Base-by-base conservation (phyloP, 2,113 vertebrate species). In the Murina feae region DNA sequence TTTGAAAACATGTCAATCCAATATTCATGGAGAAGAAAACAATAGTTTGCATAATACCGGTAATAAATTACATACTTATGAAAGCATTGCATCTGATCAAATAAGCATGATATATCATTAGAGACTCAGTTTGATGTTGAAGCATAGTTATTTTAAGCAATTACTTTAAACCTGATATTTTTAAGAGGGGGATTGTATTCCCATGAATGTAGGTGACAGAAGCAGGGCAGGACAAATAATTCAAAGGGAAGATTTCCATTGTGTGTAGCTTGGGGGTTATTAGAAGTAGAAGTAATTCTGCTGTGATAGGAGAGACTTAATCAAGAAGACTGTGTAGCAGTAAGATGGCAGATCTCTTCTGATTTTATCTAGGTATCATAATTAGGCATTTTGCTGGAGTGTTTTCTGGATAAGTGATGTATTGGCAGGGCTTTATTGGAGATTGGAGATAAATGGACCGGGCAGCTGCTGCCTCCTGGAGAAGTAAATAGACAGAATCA, bases 1-100 rank as follows among this genome's bases (percentile, higher is more conserved):
- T 96, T 97, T 97, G 76, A 96, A 97, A 97, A 96, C 93, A 95
- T 95, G 95, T 88, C 95, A 96, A 92, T 97, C 82, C 72, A 90
- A 69, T 76, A 80, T 82, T 93, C 80, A 85, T 30, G 35, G 78
- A 55, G 86, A 86, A 86, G 93, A 97, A 96, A 94, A 92, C 89
- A 96, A 71, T 95, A 83, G 78, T 94, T 95, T 97, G 95, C 63
- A 49, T 89, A 32, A 63, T 65, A 39, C 23, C 90, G 86, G 93
- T 95, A 65, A 96, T 92, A 95, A 96, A 95, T 94, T 96, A 90
- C 80, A 84, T 94, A 95, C 90, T 94, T 97, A 96, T 78, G 96
- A 96, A 91, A 93, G 68, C 74, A 35, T 86, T 16, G 28, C 85
- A 82, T 90, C 58, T 95, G 88, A 96, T 96, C 87, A 92, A 65